Evolutionary conservation across 2,113 vertebrate genomes (phyloP), one percentile per base, ranked within the genome.

Genomic region (Thunnus maccoyii): DNA sequence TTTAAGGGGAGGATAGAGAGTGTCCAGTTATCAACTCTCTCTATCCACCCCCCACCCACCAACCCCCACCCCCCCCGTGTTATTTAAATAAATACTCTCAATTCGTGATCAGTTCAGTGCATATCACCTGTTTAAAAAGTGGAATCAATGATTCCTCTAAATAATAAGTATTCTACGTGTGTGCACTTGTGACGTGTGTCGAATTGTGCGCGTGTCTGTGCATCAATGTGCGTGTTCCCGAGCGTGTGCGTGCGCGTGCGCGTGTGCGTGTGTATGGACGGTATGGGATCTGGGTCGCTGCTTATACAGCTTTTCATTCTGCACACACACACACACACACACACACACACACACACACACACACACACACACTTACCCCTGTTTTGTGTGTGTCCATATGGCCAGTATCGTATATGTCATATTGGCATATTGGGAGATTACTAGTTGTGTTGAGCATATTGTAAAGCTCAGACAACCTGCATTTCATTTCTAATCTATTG

Each of bases 251-350:
- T 22, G 22, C 8, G 48, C 10, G 20, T 22, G 57, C 8, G 48
- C 10, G 20, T 22, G 57, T 44, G 57, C 52, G 47, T 76, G 47
- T 22, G 30, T 54, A 44, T 68, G 41, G 11, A 62, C 4, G 12
- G 12, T 25, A 57, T 16, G 8, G 12, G 55, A 69, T 69, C 15
- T 78, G 32, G 51, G 82, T 82, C 17, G 11, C 27, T 73, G 64
- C 60, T 72, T 18, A 52, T 17, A 67, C 18, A 48, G 8, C 32
- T 78, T 15, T 6, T 48, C 32, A 36, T 36, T 36, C 32, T 9
- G 4, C 27, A 9, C 6, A 41, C 36, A 41, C 7, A 41, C 36
- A 41, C 5, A 36, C 36, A 36, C 6, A 8, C 36, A 8, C 36
- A 41, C 36, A 8, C 36, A 8, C 36, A 41, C 36, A 10, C 36